Base-by-base conservation (phyloP, 2,888 invertebrate genomes). In the Erannis defoliaria region DNA sequence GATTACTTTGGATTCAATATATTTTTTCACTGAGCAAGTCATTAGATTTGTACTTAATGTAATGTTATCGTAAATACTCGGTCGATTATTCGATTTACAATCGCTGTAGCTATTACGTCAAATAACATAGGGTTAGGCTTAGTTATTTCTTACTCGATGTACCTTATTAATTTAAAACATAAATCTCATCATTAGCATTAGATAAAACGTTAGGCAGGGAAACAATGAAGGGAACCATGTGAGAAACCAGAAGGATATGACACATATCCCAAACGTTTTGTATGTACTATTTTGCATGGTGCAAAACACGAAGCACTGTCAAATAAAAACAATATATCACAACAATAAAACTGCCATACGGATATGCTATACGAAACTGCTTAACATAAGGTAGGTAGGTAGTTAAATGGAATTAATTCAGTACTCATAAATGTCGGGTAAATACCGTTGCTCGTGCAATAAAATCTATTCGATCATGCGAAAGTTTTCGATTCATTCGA, bases 231-330 rank as follows among this genome's bases (percentile, higher is more conserved):
- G 95, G 95, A 95, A 96, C 96, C 96, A 96, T 95, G 95, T 96
- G 95, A 95, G 95, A 95, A 92, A 92, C 90, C 86, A 81, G 80
- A 84, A 79, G 89, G 92, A 89, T 90, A 89, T 90, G 76, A 77
- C 51, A 67, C 70, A 76, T 84, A 89, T 91, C 90, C 90, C 81
- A 84, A 82, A 86, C 78, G 91, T 93, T 95, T 94, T 94, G 93
- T 94, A 94, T 95, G 94, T 94, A 94, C 95, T 95, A 96, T 96
- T 96, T 96, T 96, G 96, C 96, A 96, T 96, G 96, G 95, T 94
- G 96, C 95, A 93, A 92, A 91, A 90, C 77, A 76, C 73, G 76
- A 75, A 77, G 78, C 78, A 85, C 79, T 77, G 64, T 76, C 71
- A 59, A 66, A 38, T 46, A 70, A 71, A 50, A 73, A 66, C 40